A percentile compares a stretch with the other conserved stretches of the same genome.
These are phyloP conservation scores for Xylota segnis DNA, from an alignment of 2,888 invertebrate genomes.

Conservation along the genomic window DNA sequence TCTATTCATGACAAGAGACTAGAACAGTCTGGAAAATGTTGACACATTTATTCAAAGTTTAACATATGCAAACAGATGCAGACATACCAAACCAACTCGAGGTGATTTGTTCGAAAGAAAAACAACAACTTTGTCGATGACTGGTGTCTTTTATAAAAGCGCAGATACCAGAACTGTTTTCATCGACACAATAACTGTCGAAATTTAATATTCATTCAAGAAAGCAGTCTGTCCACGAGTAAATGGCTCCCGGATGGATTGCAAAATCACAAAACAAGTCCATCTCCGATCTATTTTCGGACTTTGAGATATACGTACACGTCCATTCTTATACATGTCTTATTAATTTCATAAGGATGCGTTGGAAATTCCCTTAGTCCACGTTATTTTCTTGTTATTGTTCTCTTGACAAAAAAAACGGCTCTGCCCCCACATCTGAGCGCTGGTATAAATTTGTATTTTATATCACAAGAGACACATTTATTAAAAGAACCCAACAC, in stretches of 20 bases:
- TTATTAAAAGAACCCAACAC: constrained; percentile 8
- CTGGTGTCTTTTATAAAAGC: too few relatives aligned
- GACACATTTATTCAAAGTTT: too few relatives aligned
- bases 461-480: constrained; percentile 22
- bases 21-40: too few relatives aligned
- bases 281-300: constrained; percentile 17
- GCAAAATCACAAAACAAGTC: constrained; percentile 14
- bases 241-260: background rate
- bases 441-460: constrained; percentile 11
- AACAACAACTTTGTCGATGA: too few relatives aligned
- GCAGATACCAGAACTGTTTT: background rate
- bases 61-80: too few relatives aligned
- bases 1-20: too few relatives aligned
- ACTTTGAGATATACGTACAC: constrained; percentile 1
- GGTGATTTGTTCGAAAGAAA: too few relatives aligned
- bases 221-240: background rate
- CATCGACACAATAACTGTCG: background rate
- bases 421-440: constrained; percentile 1
- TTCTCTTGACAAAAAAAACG: background rate
- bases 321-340: background rate
- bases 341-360: constrained; percentile 11
- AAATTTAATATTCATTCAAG: constrained; percentile 4
- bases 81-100: too few relatives aligned
- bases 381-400: background rate
- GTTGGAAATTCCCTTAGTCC: constrained; percentile 21